These are phyloP conservation scores for Notolabrus celidotus DNA, from an alignment of 2,797 vertebrate species.

Conservation along the genomic window DNA sequence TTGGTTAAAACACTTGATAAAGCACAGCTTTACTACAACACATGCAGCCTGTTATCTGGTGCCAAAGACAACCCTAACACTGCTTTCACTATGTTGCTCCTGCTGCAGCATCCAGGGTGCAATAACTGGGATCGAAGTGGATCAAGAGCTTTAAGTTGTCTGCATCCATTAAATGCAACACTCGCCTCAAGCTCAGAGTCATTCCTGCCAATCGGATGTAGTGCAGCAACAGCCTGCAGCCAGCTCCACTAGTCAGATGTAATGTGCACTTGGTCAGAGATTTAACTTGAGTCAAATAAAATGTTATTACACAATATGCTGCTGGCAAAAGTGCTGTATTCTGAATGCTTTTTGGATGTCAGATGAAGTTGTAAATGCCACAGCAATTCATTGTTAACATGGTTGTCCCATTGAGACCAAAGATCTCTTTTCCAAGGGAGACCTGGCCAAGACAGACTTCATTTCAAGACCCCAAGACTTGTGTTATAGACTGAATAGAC, in stretches of 20 bases:
- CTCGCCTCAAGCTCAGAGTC: slow-evolving; percentile 42
- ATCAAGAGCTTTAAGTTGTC: slow-evolving; percentile 42
- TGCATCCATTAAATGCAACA: slow-evolving; percentile 51
- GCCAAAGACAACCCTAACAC: slow-evolving; percentile 11
- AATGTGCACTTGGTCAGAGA: slow-evolving; percentile 31
- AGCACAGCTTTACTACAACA: neutral
- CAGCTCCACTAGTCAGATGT: slow-evolving; percentile 23
- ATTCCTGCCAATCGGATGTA: slow-evolving; percentile 45
- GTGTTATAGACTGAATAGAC: neutral
- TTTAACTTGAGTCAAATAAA: neutral
- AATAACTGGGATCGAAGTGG: slow-evolving; percentile 46
- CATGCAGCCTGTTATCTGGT: slow-evolving; percentile 21
- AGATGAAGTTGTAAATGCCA: neutral
- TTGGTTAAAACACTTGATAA: slow-evolving; percentile 8
- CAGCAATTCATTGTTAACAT: neutral
- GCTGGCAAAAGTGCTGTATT: neutral
- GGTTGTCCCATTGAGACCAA: too few species aligned
- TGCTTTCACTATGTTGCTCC: slow-evolving; percentile 11
- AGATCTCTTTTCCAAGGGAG: too few species aligned
- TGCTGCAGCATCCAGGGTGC: slow-evolving; percentile 30
- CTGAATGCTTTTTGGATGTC: neutral
- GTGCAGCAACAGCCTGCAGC: slow-evolving; percentile 23
- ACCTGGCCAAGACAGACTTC: too few species aligned
- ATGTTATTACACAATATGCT: neutral
- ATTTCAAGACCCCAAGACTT: neutral